phyloP scores from a whole-genome alignment of 2,888 invertebrate genomes.

The Mythimna albipuncta region DNA sequence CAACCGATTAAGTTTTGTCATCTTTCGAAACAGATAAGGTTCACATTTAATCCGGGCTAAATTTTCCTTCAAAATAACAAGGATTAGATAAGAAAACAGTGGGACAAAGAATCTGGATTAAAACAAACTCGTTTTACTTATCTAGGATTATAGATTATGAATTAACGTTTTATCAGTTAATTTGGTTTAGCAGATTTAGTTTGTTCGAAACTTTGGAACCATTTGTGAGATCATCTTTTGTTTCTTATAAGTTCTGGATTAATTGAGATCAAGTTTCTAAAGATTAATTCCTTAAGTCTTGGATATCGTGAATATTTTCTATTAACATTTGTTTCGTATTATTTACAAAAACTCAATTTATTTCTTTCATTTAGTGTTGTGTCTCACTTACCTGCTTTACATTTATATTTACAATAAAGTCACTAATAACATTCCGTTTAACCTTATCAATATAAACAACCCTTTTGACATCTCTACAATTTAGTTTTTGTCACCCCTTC shows the following conservation, averaged over 20 bases:
- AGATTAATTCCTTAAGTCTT: not conserved
- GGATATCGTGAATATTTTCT: conserved; percentile 6
- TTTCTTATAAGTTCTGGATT: conserved; percentile 44
- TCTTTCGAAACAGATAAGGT: conserved; percentile 63
- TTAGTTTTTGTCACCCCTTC: conserved; percentile 64
- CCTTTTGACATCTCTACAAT: conserved; percentile 69
- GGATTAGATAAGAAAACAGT: conserved; percentile 65
- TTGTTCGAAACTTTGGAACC: conserved; percentile 37
- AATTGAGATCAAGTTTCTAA: conserved; percentile 15
- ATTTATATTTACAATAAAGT: conserved; percentile 5
- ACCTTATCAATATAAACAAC: conserved; percentile 59
- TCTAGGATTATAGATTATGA: conserved; percentile 66
- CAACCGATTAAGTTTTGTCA: conserved; percentile 67
- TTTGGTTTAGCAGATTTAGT: conserved; percentile 55
- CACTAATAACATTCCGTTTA: conserved; percentile 24
- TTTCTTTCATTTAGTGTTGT: not conserved
- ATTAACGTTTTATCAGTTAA: conserved; percentile 66
- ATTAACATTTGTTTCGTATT: not conserved
- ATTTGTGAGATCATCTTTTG: conserved; percentile 45
- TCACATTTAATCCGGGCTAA: conserved; percentile 65
- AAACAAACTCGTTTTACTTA: conserved; percentile 56
- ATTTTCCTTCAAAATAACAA: conserved; percentile 63
- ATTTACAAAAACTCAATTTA: not conserved
- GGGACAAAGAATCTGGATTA: conserved; percentile 65
- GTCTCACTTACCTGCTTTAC: conserved; percentile 2